These are phyloP conservation scores for Ennomos erosarius DNA, from an alignment of 2,888 invertebrate species.

Conservation along the genomic window DNA sequence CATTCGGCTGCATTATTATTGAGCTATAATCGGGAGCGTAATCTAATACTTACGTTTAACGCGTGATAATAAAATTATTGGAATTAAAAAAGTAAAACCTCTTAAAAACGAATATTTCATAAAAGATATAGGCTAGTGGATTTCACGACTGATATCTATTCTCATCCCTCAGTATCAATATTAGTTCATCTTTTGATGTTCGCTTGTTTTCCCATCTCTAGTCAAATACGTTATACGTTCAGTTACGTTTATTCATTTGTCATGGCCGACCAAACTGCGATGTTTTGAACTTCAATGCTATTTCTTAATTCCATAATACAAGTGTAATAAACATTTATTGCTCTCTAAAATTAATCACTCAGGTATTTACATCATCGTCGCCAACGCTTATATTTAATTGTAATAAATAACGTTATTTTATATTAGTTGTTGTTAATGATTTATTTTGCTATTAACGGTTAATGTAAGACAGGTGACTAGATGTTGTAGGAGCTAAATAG, in stretches of 20 bases:
- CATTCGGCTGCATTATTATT: too few relatives aligned
- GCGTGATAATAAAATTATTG: too few relatives aligned
- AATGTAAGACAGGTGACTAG: constrained; percentile 13
- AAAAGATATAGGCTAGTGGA: too few relatives aligned
- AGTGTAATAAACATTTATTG: constrained; percentile 61
- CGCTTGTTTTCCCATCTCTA: constrained; percentile 29
- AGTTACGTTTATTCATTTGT: constrained; percentile 43
- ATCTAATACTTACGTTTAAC: too few relatives aligned
- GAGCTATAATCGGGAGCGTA: too few relatives aligned
- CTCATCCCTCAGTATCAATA: neutral
- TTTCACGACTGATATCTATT: too few relatives aligned
- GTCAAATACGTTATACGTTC: constrained; percentile 9
- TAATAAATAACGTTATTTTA: constrained; percentile 21
- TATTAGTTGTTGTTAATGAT: constrained; percentile 22
- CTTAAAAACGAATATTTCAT: too few relatives aligned
- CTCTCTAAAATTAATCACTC: constrained; percentile 59
- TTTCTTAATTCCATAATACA: constrained; percentile 56
- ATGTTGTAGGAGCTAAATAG: constrained; percentile 13
- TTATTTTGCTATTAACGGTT: constrained; percentile 16
- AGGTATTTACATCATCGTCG: constrained; percentile 54
- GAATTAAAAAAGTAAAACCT: too few relatives aligned
- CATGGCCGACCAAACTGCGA: constrained; percentile 46
- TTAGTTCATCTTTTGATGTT: constrained; percentile 2
- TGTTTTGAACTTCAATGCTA: constrained; percentile 50
- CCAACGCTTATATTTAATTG: constrained; percentile 43